These are phyloP conservation scores for Salmo trutta DNA, from an alignment of 2,797 vertebrate genomes.

Conservation along the genomic window DNA sequence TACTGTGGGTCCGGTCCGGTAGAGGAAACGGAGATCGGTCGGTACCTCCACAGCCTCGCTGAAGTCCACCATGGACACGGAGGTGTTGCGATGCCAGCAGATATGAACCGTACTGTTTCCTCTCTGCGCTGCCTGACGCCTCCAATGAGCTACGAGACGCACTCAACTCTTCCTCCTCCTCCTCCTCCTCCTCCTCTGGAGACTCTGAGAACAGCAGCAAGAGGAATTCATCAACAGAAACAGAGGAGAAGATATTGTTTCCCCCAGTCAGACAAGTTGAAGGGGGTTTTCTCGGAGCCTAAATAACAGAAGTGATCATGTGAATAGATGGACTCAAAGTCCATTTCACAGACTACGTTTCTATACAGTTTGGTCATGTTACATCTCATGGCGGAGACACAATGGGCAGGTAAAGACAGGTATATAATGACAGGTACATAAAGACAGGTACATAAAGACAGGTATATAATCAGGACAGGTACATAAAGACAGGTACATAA, in stretches of 20 bases:
- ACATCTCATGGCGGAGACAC: too few species aligned
- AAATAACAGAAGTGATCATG: not conserved
- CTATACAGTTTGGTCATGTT: not conserved
- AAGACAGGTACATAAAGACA: too few species aligned
- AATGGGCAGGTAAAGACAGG: too few species aligned
- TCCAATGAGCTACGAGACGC: conserved; percentile 90
- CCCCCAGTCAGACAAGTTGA: not conserved
- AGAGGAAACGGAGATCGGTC: not conserved
- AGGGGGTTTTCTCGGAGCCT: not conserved
- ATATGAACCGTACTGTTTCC: conserved; percentile 92
- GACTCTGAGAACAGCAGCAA: conserved; percentile 76
- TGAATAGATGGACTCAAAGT: not conserved
- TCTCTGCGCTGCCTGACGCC: conserved; percentile 86
- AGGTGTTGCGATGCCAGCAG: conserved; percentile 96
- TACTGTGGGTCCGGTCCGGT: conserved; percentile 27
- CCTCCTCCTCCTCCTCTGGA: conserved; percentile 85
- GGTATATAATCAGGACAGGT: too few species aligned
- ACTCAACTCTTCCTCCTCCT: conserved; percentile 91
- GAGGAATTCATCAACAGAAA: conserved; percentile 22
- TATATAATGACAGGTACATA: too few species aligned
- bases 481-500: too few species aligned
- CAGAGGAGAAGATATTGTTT: not conserved
- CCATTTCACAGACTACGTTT: not conserved
- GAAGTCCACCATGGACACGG: conserved; percentile 95
- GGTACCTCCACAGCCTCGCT: conserved; percentile 94